A percentile compares a stretch with the other conserved stretches of the same genome.
phyloP scores from a whole-genome alignment of 2,888 invertebrate species.

The Melanostoma mellinum region DNA sequence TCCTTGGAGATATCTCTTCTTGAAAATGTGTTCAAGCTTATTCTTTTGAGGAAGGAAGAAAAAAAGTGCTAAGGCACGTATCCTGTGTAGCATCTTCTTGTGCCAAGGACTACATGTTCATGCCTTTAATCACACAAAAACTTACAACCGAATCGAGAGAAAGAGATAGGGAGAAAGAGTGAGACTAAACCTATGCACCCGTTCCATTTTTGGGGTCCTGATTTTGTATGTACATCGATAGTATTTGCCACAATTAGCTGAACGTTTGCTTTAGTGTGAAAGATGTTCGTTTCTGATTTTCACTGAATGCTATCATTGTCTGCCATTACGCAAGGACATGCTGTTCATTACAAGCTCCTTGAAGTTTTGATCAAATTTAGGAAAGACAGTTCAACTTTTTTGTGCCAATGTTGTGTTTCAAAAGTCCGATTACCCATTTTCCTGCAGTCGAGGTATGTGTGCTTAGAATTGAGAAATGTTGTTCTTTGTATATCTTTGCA shows the following conservation, averaged over 20 bases:
- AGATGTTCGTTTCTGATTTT: slow-evolving; percentile 38
- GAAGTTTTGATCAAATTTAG: slow-evolving; percentile 39
- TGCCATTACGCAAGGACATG: slow-evolving; percentile 52
- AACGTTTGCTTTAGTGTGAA: slow-evolving; percentile 49
- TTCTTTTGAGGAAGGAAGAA: slow-evolving; percentile 62
- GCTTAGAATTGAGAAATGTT: not conserved
- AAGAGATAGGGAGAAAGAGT: not conserved
- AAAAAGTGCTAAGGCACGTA: slow-evolving; percentile 66
- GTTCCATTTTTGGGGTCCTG: not conserved
- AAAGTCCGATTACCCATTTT: not conserved
- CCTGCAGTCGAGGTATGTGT: not conserved
- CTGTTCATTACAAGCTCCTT: slow-evolving; percentile 41
- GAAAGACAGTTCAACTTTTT: not conserved
- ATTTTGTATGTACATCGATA: slow-evolving; percentile 33
- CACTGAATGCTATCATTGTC: slow-evolving; percentile 44
- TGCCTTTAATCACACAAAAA: slow-evolving; percentile 66
- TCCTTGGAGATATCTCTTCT: slow-evolving; percentile 39
- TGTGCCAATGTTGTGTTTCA: not conserved
- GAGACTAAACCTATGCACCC: not conserved
- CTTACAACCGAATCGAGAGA: slow-evolving; percentile 56
- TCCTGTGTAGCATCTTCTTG: slow-evolving; percentile 41
- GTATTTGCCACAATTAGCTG: slow-evolving; percentile 60
- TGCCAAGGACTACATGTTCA: slow-evolving; percentile 62
- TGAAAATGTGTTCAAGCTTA: slow-evolving; percentile 47
- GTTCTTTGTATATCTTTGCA: slow-evolving; percentile 14